Evolutionary conservation across 2,797 vertebrate genomes (phyloP).

Genomic region (Streptopelia turtur): DNA sequence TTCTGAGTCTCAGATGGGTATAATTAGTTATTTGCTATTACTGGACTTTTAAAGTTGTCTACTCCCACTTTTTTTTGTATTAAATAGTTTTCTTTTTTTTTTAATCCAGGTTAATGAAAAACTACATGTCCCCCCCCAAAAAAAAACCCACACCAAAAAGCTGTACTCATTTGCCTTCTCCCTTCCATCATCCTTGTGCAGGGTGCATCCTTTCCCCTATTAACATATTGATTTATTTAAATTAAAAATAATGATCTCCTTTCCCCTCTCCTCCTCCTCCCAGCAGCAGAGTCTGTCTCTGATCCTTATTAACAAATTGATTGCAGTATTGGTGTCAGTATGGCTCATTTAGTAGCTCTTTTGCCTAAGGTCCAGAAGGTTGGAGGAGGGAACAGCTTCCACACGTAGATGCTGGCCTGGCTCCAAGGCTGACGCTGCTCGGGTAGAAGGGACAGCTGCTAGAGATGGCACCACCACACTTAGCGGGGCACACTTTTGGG

Average conservation of each 20-base stretch:
- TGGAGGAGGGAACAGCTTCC: slow-evolving; percentile 63
- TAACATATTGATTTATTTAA: slow-evolving; percentile 73
- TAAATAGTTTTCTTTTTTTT: slow-evolving; percentile 1
- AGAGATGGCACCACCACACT: not conserved
- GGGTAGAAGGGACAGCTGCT: slow-evolving; percentile 52
- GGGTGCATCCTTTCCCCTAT: slow-evolving; percentile 37
- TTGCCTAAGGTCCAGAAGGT: slow-evolving; percentile 67
- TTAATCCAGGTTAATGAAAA: not conserved
- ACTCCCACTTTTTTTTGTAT: slow-evolving; percentile 49
- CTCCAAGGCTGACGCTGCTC: slow-evolving; percentile 31
- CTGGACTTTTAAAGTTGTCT: slow-evolving; percentile 68
- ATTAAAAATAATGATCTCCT: slow-evolving; percentile 77
- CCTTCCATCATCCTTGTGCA: not conserved
- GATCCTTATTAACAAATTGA: slow-evolving; percentile 71
- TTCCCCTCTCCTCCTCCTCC: slow-evolving; percentile 29
- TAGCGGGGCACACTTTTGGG: not conserved
- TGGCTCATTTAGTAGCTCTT: slow-evolving; percentile 68
- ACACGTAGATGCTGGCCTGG: slow-evolving; percentile 43
- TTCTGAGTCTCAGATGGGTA: slow-evolving; percentile 50
- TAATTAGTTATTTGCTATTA: slow-evolving; percentile 74
- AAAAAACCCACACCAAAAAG: not conserved
- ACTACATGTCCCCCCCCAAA: not conserved
- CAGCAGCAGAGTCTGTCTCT: slow-evolving; percentile 55
- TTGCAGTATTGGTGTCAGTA: slow-evolving; percentile 71
- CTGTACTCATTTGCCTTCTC: slow-evolving; percentile 16